phyloP scores from a whole-genome alignment of 2,888 invertebrate genomes.

The Plebejus argus region DNA sequence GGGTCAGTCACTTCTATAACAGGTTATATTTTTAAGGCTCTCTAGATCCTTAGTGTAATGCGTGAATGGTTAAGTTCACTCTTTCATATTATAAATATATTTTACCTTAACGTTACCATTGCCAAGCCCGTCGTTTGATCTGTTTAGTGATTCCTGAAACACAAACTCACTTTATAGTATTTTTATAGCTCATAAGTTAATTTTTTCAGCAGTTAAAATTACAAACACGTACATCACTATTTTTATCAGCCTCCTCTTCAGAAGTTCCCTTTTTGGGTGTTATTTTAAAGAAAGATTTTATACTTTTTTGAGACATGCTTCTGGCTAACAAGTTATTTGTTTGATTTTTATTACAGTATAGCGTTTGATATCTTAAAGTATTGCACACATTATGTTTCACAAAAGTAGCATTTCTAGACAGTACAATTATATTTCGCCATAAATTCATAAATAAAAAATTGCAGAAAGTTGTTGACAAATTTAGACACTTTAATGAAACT shows the following conservation, averaged over 20 bases:
- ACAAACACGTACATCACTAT: constrained; percentile 35
- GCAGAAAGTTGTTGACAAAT: neutral
- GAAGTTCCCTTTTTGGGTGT: constrained; percentile 57
- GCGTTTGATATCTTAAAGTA: neutral
- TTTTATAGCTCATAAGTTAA: neutral
- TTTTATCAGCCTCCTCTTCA: constrained; percentile 37
- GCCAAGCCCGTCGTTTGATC: neutral
- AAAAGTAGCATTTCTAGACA: constrained; percentile 14
- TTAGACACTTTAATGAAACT: neutral
- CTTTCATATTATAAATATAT: neutral
- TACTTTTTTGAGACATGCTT: constrained; percentile 72
- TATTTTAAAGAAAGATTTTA: constrained; percentile 70
- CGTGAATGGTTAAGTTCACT: no score
- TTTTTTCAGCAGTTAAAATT: neutral
- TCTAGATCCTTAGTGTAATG: no score
- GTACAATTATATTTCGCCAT: constrained; percentile 1
- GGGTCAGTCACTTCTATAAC: no score
- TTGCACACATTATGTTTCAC: constrained; percentile 3
- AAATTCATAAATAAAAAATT: constrained; percentile 8
- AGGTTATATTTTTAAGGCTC: no score
- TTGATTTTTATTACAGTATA: neutral
- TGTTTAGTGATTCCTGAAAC: constrained; percentile 11
- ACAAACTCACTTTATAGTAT: neutral
- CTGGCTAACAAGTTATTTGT: constrained; percentile 34
- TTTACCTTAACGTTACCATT: constrained; percentile 12